Conservation (phyloP, 2,797 vertebrate genomes). For the Xenentodon cancila region DNA sequence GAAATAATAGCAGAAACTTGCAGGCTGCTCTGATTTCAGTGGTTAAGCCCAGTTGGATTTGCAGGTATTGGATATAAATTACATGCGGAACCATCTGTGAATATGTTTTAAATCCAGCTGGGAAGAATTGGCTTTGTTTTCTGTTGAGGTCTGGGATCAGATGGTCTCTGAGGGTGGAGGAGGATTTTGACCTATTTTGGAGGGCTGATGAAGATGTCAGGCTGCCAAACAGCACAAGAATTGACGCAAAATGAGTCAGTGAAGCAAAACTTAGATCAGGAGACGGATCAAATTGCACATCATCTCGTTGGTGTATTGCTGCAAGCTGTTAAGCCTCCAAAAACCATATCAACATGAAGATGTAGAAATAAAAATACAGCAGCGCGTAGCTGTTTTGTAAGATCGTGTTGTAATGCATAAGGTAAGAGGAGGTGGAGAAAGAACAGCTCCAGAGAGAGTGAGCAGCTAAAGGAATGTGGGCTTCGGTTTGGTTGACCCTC, state of each 20-base stretch:
- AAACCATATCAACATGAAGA: neutral
- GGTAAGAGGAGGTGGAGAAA: slow-evolving; percentile 49
- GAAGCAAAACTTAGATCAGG: too few species aligned
- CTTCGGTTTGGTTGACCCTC: slow-evolving; percentile 41
- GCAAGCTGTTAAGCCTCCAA: neutral
- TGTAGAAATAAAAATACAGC: slow-evolving; percentile 7
- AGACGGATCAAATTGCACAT: neutral
- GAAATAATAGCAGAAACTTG: too few species aligned
- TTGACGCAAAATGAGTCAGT: neutral
- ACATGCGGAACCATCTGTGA: slow-evolving; percentile 28
- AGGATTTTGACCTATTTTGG: neutral
- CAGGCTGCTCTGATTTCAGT: too few species aligned
- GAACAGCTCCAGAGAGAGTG: slow-evolving; percentile 15
- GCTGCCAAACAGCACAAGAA: neutral
- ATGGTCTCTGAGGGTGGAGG: neutral
- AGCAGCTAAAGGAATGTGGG: slow-evolving; percentile 54
- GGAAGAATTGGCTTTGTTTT: neutral
- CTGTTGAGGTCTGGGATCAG: slow-evolving; percentile 1
- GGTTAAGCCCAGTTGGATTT: too few species aligned
- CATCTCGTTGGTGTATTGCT: slow-evolving; percentile 8
- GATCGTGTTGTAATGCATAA: slow-evolving; percentile 22
- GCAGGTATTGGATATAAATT: neutral
- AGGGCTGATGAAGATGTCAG: neutral
- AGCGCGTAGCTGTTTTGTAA: slow-evolving; percentile 33
- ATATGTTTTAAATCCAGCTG: slow-evolving; percentile 17